Percentiles rank a stretch among this genome's conserved stretches.
Evolutionary conservation across 2,888 invertebrate genomes (phyloP).

Genomic region (Cynaeus angustus): DNA sequence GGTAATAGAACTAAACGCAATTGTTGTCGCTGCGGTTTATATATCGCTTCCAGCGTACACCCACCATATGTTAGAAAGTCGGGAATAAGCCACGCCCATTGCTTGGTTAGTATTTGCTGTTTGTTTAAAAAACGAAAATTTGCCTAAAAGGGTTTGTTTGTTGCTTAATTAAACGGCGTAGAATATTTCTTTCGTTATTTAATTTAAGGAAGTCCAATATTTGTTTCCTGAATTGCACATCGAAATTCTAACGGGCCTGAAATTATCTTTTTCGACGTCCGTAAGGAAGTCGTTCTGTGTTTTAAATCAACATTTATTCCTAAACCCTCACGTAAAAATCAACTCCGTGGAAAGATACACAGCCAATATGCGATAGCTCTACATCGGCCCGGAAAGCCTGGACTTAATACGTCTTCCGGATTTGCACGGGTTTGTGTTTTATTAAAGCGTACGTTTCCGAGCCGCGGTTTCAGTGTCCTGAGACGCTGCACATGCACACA

Average conservation of each 20-base stretch:
- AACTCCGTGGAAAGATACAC: conserved; percentile 25
- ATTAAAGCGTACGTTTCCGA: conserved; percentile 24
- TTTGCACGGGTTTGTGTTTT: conserved; percentile 33
- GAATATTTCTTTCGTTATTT: conserved; percentile 19
- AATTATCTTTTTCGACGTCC: neutral
- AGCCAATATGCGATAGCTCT: conserved; percentile 35
- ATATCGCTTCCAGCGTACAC: too few species aligned
- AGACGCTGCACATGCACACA: conserved; percentile 29
- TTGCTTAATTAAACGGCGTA: too few species aligned
- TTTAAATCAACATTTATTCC: conserved; percentile 28
- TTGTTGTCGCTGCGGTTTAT: too few species aligned
- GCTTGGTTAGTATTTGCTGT: too few species aligned
- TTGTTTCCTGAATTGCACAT: conserved; percentile 1
- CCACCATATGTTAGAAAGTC: too few species aligned
- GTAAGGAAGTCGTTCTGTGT: conserved; percentile 1
- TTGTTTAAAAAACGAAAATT: too few species aligned
- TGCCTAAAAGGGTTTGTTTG: too few species aligned
- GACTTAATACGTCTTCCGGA: conserved; percentile 26
- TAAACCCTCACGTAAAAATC: conserved; percentile 27
- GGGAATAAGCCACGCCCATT: too few species aligned
- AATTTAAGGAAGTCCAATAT: conserved; percentile 4
- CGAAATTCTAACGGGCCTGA: neutral
- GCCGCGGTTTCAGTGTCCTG: conserved; percentile 1
- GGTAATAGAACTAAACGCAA: too few species aligned
- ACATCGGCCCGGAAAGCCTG: conserved; percentile 10